Percentiles rank a stretch among this genome's conserved stretches.
Conservation (phyloP, 2,113 vertebrate genomes). For the Lophochroa leadbeateri region DNA sequence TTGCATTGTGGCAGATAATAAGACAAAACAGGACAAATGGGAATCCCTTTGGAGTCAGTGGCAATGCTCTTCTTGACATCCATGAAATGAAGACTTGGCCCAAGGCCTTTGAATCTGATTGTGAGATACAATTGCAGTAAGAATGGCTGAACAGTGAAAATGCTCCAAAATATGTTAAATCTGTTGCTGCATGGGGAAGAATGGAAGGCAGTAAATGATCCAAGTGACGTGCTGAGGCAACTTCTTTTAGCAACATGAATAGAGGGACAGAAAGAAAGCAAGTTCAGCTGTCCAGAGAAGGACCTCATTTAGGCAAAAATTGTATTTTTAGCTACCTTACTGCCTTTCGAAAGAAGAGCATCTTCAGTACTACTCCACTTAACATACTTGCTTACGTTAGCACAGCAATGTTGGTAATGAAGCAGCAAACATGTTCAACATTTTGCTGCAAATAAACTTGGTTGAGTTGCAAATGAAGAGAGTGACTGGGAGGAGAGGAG, state of each 20-base stretch:
- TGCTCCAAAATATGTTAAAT: conserved; percentile 13
- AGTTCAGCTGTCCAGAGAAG: not conserved
- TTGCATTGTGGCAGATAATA: conserved; percentile 25
- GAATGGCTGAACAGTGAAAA: not conserved
- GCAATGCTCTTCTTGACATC: conserved; percentile 17
- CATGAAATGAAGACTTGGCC: conserved; percentile 38
- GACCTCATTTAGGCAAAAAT: not conserved
- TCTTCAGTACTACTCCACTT: not conserved
- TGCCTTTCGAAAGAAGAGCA: not conserved
- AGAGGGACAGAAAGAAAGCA: not conserved
- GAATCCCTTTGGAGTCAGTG: conserved; percentile 22
- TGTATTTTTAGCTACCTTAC: not conserved
- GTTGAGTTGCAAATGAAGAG: not conserved
- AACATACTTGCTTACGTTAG: not conserved
- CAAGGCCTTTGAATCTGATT: conserved; percentile 45
- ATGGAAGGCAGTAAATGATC: not conserved
- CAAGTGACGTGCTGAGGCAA: not conserved
- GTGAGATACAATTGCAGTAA: not conserved
- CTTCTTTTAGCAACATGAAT: not conserved
- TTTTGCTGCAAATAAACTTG: not conserved
- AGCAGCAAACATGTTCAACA: not conserved
- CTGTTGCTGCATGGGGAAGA: not conserved
- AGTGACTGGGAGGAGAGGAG: not conserved
- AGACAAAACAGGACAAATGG: conserved; percentile 45
- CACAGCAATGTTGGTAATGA: not conserved